A percentile compares a stretch with the other conserved stretches of the same genome.
Conservation (phyloP, 2,113 vertebrate species). For the Ophthalmolycus amberensis region DNA sequence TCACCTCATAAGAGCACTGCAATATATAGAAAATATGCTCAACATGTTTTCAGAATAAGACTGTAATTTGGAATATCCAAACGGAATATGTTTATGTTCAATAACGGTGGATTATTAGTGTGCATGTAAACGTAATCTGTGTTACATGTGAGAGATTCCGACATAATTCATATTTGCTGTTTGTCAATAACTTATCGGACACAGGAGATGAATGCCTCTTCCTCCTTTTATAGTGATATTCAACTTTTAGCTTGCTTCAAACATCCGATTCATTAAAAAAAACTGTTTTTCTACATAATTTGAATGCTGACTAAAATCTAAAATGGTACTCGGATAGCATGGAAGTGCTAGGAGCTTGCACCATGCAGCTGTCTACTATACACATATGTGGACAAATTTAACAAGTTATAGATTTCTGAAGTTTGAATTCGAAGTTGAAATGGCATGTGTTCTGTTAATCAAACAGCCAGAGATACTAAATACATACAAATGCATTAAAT, state of each 20-base stretch:
- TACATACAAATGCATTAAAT: too few relatives aligned
- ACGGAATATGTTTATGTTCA: not conserved
- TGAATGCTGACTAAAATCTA: not conserved
- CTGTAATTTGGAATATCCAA: not conserved
- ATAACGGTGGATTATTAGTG: not conserved
- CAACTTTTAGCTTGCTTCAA: not conserved
- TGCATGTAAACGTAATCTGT: not conserved
- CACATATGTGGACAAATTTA: too few relatives aligned
- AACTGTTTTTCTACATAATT: not conserved
- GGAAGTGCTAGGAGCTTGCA: not conserved
- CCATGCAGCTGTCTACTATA: not conserved
- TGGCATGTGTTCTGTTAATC: too few relatives aligned
- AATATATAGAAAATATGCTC: too few relatives aligned
- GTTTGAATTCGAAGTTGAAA: too few relatives aligned
- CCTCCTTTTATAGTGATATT: not conserved
- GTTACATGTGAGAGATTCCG: not conserved
- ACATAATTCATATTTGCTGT: not conserved
- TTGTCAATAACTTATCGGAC: too few relatives aligned
- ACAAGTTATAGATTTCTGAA: too few relatives aligned
- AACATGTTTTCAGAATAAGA: not conserved
- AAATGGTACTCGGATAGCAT: not conserved
- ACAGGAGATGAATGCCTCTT: not conserved
- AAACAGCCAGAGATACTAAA: too few relatives aligned
- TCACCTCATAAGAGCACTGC: not conserved
- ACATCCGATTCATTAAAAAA: not conserved